Base-by-base conservation (phyloP, 1,140 invertebrate species). In the Drosophila mojavensis region DNA sequence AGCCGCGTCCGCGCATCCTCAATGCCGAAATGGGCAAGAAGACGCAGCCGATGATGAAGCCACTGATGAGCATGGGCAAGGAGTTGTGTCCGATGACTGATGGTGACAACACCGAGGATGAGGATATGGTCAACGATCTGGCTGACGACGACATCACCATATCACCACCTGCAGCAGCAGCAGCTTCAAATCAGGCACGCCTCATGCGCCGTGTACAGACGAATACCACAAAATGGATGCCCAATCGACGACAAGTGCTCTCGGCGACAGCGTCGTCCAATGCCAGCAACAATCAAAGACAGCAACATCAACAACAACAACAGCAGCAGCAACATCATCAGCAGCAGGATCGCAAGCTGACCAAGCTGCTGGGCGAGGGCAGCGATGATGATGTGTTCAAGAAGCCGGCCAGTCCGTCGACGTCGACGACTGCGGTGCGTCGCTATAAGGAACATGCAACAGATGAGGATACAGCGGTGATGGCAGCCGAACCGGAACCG, bases 1-100 rank as follows among this genome's bases (percentile, higher is more conserved):
- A 91, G 54, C 83, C 91, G n/a, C 72, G 88, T 24, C 91, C 91
- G 5, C 77, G 91, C 15, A 92, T 92, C 60, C 77, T 92, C 10
- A 92, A 92, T 54, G 58, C 90, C 3, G 78, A 91, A 11, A 84
- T 92, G 59, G 84, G 84, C 39, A 91, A 83, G 17, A 91, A 88
- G 65, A 79, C 81, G 7, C 75, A 75, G 45, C 67, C 88, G 0
- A 79, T 92, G 33, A 75, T 80, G 64, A 89, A 90, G 59, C 83
- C 91, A 5, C 43, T 91, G 3, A 91, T 91, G 59, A 91, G 80
- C 71, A 79, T 91, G 81, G 79, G 81, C 62, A 79, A 91, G 43
- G 88, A 91, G 59, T 56, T 81, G 24, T 88, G 79, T 20, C 78
- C 75, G 17, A 66, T 78, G 50, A 47, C 62, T 11, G 70, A 67